Base-by-base conservation (phyloP, 2,113 vertebrate genomes). In the Arvicanthis niloticus region DNA sequence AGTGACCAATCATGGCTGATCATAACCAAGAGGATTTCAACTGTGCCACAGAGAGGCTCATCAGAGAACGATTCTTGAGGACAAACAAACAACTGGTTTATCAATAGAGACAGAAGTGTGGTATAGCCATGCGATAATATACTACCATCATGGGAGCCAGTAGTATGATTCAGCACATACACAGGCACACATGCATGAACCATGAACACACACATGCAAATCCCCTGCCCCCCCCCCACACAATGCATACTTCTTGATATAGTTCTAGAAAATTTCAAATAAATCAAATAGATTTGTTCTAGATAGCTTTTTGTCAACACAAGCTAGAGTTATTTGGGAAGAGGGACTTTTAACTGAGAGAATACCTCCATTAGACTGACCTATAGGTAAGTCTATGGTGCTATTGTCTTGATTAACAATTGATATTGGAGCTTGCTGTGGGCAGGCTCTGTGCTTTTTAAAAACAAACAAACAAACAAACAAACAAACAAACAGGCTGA, bases 81-180 rank as follows among this genome's bases (percentile, higher is more conserved):
- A 6, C 34, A 45, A 94, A 56, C 16, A 78, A 9, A 40, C 48
- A 48, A 72, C 1, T n/a, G 29, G 40, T 40, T 16, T 7, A 19
- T 60, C 31, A 21, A 3, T 19, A 48, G 17, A 81, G 19, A 80
- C 2, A 5, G 62, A 51, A 1, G 75, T 60, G 2, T 53, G 10
- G 17, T 3, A 19, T 3, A 60, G 5, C 29, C 1, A 0, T 45
- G 22, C 11, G 34, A 31, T 48, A 48, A 51, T 24, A 26, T 17
- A 72, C 3, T 31, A 86, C 9, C 29, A n/a, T 40, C 72, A 5
- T 4, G 62, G 22, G 45, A 67, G 17, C 62, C 40, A 86, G 29
- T 34, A 48, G 29, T 17, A 34, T 48, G 62, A 34, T 9, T 12
- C 26, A 22, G 29, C 37, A 48, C 13, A 15, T 29, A 31, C 40